Conservation (phyloP, 2,113 vertebrate genomes). For the Carassius carassius region DNA sequence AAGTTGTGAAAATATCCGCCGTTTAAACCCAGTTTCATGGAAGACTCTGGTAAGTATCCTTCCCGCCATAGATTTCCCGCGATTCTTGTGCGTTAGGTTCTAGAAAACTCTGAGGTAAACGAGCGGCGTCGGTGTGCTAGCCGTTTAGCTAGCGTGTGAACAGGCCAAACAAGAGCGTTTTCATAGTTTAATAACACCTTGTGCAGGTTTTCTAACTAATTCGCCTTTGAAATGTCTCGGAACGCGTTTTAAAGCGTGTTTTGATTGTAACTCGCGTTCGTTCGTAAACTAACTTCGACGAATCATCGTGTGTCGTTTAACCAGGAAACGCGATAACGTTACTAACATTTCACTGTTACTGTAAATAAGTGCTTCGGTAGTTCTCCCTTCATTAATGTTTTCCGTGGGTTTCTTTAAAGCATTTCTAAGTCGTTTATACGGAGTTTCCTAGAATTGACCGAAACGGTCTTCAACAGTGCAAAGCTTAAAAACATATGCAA, state of each 20-base stretch:
- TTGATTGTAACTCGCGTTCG: neutral
- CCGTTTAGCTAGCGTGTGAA: neutral
- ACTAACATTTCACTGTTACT: neutral
- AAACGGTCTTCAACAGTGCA: too few species aligned
- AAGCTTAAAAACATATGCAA: neutral
- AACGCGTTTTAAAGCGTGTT: neutral
- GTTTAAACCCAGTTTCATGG: slow-evolving; percentile 61
- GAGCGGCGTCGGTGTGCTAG: neutral
- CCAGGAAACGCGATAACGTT: neutral
- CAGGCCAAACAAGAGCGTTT: neutral
- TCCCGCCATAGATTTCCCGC: neutral
- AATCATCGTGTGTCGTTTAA: neutral
- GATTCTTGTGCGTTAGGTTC: neutral
- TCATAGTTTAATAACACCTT: neutral
- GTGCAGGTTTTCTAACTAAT: neutral
- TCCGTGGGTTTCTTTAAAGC: neutral
- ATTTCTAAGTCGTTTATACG: neutral
- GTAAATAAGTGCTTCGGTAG: neutral
- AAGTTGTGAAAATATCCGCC: slow-evolving; percentile 49
- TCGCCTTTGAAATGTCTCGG: neutral
- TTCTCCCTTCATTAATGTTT: neutral
- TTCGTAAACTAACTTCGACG: neutral
- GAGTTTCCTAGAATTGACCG: neutral
- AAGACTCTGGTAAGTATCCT: slow-evolving; percentile 69
- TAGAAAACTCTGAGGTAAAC: neutral